These are phyloP conservation scores for Moxostoma hubbsi DNA, from an alignment of 2,797 vertebrate species.

Conservation along the genomic window DNA sequence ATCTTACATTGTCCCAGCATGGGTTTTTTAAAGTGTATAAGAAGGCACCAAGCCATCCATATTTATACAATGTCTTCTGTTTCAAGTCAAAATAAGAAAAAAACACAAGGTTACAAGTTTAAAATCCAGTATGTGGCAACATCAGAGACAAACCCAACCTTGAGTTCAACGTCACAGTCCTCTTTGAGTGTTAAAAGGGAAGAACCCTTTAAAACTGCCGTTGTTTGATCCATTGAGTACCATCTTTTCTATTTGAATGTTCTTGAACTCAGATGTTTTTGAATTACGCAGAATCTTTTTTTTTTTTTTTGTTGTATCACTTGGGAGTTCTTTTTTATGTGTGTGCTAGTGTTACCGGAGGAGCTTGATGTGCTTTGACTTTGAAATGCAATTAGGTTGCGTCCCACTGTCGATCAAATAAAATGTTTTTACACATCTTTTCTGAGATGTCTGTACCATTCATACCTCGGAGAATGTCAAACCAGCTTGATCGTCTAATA, in stretches of 20 bases:
- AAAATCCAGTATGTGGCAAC: neutral
- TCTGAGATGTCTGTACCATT: constrained; percentile 6
- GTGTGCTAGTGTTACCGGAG: constrained; percentile 1
- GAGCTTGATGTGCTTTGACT: constrained; percentile 39
- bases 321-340: constrained; percentile 19
- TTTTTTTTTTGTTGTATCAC: neutral
- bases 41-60: no score
- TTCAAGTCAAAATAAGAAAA: neutral
- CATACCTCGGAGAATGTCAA: neutral
- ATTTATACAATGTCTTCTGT: constrained; percentile 2
- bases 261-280: constrained; percentile 6
- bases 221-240: constrained; percentile 29
- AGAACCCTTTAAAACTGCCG: neutral
- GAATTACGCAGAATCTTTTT: constrained; percentile 6
- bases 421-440: neutral
- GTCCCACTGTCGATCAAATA: constrained; percentile 32
- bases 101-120: neutral
- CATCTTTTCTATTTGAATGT: constrained; percentile 26
- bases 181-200: constrained; percentile 18
- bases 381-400: constrained; percentile 42
- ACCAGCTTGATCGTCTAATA: neutral
- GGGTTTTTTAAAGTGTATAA: neutral
- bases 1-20: constrained; percentile 5
- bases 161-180: neutral
- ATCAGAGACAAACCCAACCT: constrained; percentile 1